A percentile compares a stretch with the other conserved stretches of the same genome.
Evolutionary conservation across 2,888 invertebrate genomes (phyloP).

Genomic region (Acanthosepion lycidas): DNA sequence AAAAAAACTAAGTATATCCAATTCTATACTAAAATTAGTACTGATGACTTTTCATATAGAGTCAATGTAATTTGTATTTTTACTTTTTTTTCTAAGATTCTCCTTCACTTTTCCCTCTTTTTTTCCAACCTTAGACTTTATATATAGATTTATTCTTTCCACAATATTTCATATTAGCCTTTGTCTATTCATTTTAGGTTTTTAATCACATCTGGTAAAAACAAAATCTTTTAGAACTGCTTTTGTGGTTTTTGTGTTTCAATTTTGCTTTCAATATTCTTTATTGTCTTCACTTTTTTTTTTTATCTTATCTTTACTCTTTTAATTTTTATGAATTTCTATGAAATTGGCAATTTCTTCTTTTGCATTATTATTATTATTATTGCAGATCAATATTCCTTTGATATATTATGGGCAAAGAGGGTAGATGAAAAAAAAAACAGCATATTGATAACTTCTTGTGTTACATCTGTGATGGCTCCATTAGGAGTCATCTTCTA

Average conservation of each 20-base stretch:
- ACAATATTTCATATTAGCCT: too few relatives aligned
- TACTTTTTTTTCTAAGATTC: too few relatives aligned
- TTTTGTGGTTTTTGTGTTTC: not conserved
- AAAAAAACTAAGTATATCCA: too few relatives aligned
- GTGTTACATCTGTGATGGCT: constrained; percentile 13
- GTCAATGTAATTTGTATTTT: too few relatives aligned
- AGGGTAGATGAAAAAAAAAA: not conserved
- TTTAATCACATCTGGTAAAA: not conserved
- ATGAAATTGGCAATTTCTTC: too few relatives aligned
- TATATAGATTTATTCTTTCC: too few relatives aligned
- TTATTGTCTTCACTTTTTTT: not conserved
- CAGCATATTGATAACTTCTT: not conserved
- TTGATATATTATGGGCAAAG: not conserved
- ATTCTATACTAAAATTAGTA: too few relatives aligned
- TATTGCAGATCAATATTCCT: not conserved
- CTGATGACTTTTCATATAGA: too few relatives aligned
- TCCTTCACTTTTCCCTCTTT: too few relatives aligned
- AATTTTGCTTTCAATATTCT: not conserved
- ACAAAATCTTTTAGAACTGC: not conserved
- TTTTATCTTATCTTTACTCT: not conserved
- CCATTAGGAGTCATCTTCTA: not conserved
- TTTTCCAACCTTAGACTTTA: too few relatives aligned
- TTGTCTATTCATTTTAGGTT: not conserved
- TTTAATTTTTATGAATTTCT: not conserved
- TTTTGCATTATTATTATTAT: not conserved